Conservation (phyloP, 2,888 invertebrate species). For the Sphaerophoria rueppellii region DNA sequence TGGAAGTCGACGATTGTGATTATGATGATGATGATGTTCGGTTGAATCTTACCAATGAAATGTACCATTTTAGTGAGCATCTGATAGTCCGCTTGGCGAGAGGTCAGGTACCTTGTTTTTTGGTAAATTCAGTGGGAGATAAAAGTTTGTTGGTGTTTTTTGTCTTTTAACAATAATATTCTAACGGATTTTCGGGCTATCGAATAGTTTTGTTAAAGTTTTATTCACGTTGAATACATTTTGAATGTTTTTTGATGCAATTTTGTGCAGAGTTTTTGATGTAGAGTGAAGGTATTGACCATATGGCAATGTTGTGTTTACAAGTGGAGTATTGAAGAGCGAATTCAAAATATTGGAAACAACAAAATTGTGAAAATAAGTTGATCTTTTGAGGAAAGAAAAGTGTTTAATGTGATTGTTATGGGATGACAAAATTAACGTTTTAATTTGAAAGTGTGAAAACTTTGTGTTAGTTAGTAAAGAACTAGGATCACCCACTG, state of each 20-base stretch:
- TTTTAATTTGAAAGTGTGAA: constrained; percentile 20
- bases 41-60: constrained; percentile 73
- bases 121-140: constrained; percentile 58
- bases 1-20: constrained; percentile 46
- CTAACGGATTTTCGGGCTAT: constrained; percentile 41
- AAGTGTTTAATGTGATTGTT: constrained; percentile 39
- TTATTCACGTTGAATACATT: neutral
- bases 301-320: too few relatives aligned
- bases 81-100: constrained; percentile 82
- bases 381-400: neutral
- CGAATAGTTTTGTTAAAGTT: constrained; percentile 24
- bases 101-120: constrained; percentile 77
- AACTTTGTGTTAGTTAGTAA: constrained; percentile 56
- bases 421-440: constrained; percentile 53
- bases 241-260: neutral
- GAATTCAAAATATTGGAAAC: constrained; percentile 7
- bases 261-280: neutral
- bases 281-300: neutral
- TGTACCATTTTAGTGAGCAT: constrained; percentile 81
- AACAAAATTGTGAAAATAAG: neutral
- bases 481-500: constrained; percentile 23
- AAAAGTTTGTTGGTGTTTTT: constrained; percentile 43
- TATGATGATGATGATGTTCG: constrained; percentile 69
- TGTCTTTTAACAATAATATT: constrained; percentile 26
- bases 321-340: too few relatives aligned